These are phyloP conservation scores for Apamea sordens DNA, from an alignment of 2,888 invertebrate genomes.

Conservation along the genomic window DNA sequence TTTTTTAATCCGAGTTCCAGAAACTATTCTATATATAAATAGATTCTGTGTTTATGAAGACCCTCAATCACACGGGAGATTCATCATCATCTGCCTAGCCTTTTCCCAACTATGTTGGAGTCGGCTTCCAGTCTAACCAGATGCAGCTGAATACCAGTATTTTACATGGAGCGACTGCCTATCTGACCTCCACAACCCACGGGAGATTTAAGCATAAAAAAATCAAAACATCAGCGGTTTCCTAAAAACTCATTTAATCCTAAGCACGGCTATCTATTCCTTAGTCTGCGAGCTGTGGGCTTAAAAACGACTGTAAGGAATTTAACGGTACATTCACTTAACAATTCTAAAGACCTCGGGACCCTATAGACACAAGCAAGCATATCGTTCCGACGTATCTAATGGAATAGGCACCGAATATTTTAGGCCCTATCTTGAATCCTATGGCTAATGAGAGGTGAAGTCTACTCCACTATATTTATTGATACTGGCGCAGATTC, in stretches of 20 bases:
- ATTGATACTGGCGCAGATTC: too few species aligned
- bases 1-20: too few species aligned
- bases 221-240: not conserved
- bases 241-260: not conserved
- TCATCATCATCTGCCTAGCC: too few species aligned
- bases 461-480: not conserved
- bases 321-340: conserved; percentile 61
- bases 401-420: conserved; percentile 39
- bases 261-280: conserved; percentile 13
- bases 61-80: not conserved
- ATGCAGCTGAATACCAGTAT: too few species aligned
- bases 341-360: conserved; percentile 57
- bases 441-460: conserved; percentile 19
- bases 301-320: conserved; percentile 50
- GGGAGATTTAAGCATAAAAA: not conserved
- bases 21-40: too few species aligned
- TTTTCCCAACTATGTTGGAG: too few species aligned
- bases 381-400: conserved; percentile 49
- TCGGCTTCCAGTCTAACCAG: too few species aligned
- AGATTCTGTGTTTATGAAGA: not conserved
- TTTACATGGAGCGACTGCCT: too few species aligned
- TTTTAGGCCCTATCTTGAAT: conserved; percentile 39
- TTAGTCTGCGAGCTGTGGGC: not conserved
- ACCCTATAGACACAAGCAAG: conserved; percentile 20
- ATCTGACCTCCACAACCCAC: too few species aligned